A percentile compares a stretch with the other conserved stretches of the same genome.
Conservation (phyloP, 2,888 invertebrate species). For the Choreutis nemorana region DNA sequence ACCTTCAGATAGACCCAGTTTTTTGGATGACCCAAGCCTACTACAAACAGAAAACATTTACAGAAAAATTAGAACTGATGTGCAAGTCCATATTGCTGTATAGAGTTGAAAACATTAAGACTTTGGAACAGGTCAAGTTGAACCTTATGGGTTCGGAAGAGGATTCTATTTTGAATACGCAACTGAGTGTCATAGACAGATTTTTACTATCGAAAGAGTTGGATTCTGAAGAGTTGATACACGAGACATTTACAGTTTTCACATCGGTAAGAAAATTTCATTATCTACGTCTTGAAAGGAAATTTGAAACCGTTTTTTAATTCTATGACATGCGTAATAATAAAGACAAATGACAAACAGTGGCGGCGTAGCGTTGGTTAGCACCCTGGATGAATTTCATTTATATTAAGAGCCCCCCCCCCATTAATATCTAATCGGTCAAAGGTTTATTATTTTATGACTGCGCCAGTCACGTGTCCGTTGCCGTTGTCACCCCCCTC, state of each 20-base stretch:
- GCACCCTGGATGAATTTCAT: no score
- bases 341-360: no score
- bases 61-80: slow-evolving; percentile 3
- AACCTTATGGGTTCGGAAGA: slow-evolving; percentile 5
- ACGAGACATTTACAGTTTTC: slow-evolving; percentile 10
- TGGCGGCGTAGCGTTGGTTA: no score
- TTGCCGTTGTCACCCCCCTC: no score
- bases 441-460: no score
- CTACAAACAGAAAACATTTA: background rate
- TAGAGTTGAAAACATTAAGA: slow-evolving; percentile 4
- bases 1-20: slow-evolving; percentile 8
- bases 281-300: no score
- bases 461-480: no score
- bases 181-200: slow-evolving; percentile 10
- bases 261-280: slow-evolving; percentile 11
- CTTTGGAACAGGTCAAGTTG: slow-evolving; percentile 2
- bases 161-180: slow-evolving; percentile 7
- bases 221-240: slow-evolving; percentile 7
- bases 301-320: no score
- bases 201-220: slow-evolving; percentile 8
- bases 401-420: no score
- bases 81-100: slow-evolving; percentile 4
- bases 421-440: no score
- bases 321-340: no score
- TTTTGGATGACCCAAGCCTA: slow-evolving; percentile 6